Base-by-base conservation (phyloP, 1,140 invertebrate genomes). In the Penaeus chinensis region DNA sequence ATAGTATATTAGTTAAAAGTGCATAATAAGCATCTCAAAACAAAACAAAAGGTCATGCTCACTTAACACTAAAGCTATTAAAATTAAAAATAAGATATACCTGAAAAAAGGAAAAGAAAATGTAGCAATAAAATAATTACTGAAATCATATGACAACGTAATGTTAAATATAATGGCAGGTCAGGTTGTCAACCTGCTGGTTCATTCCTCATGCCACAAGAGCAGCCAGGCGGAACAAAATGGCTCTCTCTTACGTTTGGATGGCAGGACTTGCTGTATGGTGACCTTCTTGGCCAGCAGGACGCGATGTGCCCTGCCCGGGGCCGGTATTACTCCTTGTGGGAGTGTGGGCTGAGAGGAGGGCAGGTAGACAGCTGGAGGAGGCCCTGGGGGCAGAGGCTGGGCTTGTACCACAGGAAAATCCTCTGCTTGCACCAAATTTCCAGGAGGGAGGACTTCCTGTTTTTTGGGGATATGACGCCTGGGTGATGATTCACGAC, bases 211-310 rank as follows among this genome's bases (percentile, higher is more conserved):
- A 90, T 82, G 85, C 83, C 84, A 24, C 79, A 69, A 79, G 69
- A 87, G 78, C 79, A 85, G 85, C 81, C 71, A 81, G 82, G 82
- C 78, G 71, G 71, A 85, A 87, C 77, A 85, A 74, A 61, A 37
- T n/a, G 92, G 93, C 91, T 93, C 91, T 24, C 92, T 27, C 92
- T 93, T 90, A 92, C 87, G 93, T 93, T 91, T 94, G 92, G 90
- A 93, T 91, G 89, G 94, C 91, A 91, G 93, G 90, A 91, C 93
- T 92, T 84, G 93, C 91, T 90, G 92, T 88, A 93, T 93, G 92
- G 84, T 92, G 92, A 89, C 91, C 89, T 87, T 90, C 90, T 89
- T 93, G 90, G 90, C 93, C 92, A 91, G 89, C 85, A 91, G 82
- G 32, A 90, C 90, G 69, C 90, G 71, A 54, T 90, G 90, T 42